Base-by-base conservation (phyloP, 1,140 invertebrate species). In the Bombyx mandarina region DNA sequence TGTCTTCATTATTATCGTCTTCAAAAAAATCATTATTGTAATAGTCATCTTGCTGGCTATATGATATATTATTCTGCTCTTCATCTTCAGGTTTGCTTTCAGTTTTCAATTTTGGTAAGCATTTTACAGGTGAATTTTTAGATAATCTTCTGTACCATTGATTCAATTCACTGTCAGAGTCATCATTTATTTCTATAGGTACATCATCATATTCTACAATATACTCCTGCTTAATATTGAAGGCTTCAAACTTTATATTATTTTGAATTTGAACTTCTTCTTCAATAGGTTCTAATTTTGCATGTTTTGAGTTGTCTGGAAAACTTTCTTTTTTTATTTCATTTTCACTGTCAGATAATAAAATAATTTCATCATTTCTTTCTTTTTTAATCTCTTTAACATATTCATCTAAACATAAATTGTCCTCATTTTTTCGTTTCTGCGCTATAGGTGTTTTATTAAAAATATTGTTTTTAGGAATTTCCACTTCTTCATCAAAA, bases 201-300 rank as follows among this genome's bases (percentile, higher is more conserved):
- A 83, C 82, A 66, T 82, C 75, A 68, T 82, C 73, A 73, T 75
- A 69, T 45, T 66, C 72, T 48, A 43, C 18, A 9, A 75, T 60
- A 57, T 76, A 75, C 57, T 86, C 82, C 65, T 85, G 80, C 60
- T 86, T 86, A n/a, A 85, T 70, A 65, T 74, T 73, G 68, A 82
- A 83, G 44, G 73, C 73, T 57, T 84, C 83, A 76, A 66, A 78
- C 48, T 79, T 67, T 49, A 75, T 61, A 52, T 77, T 35, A 35
- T 35, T 35, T 51, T 51, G 50, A 51, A 67, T 54, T 79, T 72
- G 71, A 69, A 73, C 62, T 86, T 79, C 62, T 26, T 55, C 45
- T 78, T 82, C 10, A 73, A 59, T 55, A 56, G 52, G 26, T 8
- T 64, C 61, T 58, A 35, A 35, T 35, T 0, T 35, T 5, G 4